Percentiles rank a stretch among this genome's conserved stretches.
phyloP scores from a whole-genome alignment of 2,888 invertebrate species.

The Gibbula magus region DNA sequence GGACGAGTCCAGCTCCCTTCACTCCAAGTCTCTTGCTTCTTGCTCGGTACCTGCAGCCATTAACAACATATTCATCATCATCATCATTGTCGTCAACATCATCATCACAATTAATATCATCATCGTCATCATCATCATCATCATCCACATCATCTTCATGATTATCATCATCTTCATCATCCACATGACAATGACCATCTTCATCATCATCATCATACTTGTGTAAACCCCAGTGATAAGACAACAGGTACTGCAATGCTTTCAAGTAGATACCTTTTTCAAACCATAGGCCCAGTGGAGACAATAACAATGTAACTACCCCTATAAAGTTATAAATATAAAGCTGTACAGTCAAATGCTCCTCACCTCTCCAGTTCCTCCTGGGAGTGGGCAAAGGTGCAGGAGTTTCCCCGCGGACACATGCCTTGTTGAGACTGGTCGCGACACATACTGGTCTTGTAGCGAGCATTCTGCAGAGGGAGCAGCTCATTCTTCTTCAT shows the following conservation, averaged over 20 bases:
- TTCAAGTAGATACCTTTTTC: too few relatives aligned
- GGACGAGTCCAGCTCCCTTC: constrained; percentile 12
- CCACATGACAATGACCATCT: too few relatives aligned
- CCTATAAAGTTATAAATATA: too few relatives aligned
- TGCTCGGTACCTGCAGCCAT: constrained; percentile 51
- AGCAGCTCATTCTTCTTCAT: constrained; percentile 74
- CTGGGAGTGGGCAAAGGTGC: constrained; percentile 94
- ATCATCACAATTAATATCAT: neutral
- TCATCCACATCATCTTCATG: neutral
- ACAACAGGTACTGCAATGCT: too few relatives aligned
- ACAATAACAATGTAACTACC: too few relatives aligned
- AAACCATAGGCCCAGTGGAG: too few relatives aligned
- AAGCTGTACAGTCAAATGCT: too few relatives aligned
- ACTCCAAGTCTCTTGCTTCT: constrained; percentile 51
- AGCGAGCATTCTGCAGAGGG: constrained; percentile 78
- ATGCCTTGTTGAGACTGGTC: constrained; percentile 86
- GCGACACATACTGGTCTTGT: constrained; percentile 93
- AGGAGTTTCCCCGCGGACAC: constrained; percentile 90
- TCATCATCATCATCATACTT: too few relatives aligned
- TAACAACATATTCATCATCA: neutral
- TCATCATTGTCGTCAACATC: too few relatives aligned
- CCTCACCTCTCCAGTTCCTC: constrained; percentile 88
- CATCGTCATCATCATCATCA: neutral
- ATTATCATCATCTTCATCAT: neutral
- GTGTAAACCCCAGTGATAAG: too few relatives aligned